Percentiles rank a stretch among this genome's conserved stretches.
Conservation (phyloP, 2,797 vertebrate species). For the Anabas testudineus region DNA sequence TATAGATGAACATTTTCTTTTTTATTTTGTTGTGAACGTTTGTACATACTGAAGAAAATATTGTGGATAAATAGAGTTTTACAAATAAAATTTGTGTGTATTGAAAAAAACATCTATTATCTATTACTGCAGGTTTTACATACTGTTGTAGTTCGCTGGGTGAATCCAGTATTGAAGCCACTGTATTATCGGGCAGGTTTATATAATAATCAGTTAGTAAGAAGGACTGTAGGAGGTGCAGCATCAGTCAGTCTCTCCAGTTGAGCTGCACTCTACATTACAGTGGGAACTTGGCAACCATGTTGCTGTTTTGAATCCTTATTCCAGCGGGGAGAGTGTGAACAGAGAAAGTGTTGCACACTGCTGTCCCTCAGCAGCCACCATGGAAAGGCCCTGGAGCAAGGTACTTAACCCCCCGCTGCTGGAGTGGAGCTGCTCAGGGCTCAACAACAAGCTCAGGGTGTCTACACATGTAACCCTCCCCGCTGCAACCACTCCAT, state of each 20-base stretch:
- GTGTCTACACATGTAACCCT: slow-evolving; percentile 61
- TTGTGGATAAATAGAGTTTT: not conserved
- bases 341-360: slow-evolving; percentile 53
- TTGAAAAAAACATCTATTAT: not conserved
- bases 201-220: not conserved
- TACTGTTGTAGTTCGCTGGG: too few relatives aligned
- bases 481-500: slow-evolving; percentile 56
- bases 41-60: not conserved
- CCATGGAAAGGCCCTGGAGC: slow-evolving; percentile 66
- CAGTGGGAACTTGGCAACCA: slow-evolving; percentile 59
- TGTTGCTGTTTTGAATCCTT: slow-evolving; percentile 60
- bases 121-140: not conserved
- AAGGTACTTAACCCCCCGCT: slow-evolving; percentile 76
- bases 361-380: slow-evolving; percentile 69
- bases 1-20: too few relatives aligned
- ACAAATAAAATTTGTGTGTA: not conserved
- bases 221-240: slow-evolving; percentile 1
- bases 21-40: too few relatives aligned
- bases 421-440: slow-evolving; percentile 68
- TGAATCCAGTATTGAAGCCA: not conserved
- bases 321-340: slow-evolving; percentile 53
- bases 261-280: slow-evolving; percentile 21
- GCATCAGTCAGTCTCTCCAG: slow-evolving; percentile 23
- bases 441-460: slow-evolving; percentile 66
- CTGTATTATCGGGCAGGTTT: slow-evolving; percentile 1